These are phyloP conservation scores for Periophthalmus magnuspinnatus DNA, from an alignment of 2,797 vertebrate genomes.

Conservation along the genomic window DNA sequence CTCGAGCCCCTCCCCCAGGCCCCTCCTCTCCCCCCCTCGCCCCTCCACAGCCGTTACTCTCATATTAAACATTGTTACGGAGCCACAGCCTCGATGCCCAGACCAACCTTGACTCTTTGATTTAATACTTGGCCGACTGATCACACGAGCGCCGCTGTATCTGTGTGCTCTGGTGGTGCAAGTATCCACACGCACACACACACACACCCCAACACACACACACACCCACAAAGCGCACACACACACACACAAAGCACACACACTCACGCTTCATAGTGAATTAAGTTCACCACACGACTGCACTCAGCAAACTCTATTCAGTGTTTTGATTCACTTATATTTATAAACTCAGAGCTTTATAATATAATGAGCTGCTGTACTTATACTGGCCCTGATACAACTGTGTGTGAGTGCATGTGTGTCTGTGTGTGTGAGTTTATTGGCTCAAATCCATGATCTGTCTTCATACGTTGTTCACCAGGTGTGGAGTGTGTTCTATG, in stretches of 20 bases:
- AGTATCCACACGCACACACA: neutral
- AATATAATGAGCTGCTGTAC: too few species aligned
- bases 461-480: neutral
- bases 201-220: neutral
- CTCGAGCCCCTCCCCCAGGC: neutral
- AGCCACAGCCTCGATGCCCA: constrained; percentile 38
- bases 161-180: constrained; percentile 6
- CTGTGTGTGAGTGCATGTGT: neutral
- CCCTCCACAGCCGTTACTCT: constrained; percentile 21
- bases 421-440: neutral
- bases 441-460: too few species aligned
- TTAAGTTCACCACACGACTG: constrained; percentile 26
- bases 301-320: constrained; percentile 16
- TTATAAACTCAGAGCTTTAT: neutral
- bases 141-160: constrained; percentile 13
- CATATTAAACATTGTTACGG: constrained; percentile 28
- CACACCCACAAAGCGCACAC: constrained; percentile 1
- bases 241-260: neutral
- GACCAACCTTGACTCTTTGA: constrained; percentile 63
- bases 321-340: constrained; percentile 26
- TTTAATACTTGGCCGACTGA: constrained; percentile 40
- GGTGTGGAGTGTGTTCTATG: neutral
- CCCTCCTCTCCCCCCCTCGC: neutral
- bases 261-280: constrained; percentile 53
- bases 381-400: too few species aligned